phyloP scores from a whole-genome alignment of 2,888 invertebrate genomes.

The Caenorhabditis plicata region DNA sequence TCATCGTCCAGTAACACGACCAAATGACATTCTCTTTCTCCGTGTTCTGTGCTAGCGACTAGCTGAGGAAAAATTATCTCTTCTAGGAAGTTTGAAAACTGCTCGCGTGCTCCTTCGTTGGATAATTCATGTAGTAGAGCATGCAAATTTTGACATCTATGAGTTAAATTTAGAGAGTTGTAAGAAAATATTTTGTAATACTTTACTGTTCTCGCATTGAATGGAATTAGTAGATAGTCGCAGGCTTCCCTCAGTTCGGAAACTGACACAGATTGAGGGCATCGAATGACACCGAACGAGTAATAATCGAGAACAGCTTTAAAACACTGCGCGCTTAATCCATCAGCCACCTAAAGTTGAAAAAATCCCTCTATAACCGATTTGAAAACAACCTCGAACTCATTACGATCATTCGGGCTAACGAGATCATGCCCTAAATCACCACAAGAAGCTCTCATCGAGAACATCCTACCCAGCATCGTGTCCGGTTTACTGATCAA shows the following conservation, averaged over 20 bases:
- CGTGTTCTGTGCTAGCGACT: constrained; percentile 79
- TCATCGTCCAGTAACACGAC: constrained; percentile 95
- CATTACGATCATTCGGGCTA: constrained; percentile 91
- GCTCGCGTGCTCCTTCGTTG: constrained; percentile 96
- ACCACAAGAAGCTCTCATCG: constrained; percentile 76
- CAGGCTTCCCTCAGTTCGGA: constrained; percentile 94
- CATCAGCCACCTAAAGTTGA: constrained; percentile 75
- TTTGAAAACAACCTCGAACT: constrained; percentile 78
- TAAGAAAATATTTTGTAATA: constrained; percentile 5
- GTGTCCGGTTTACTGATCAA: constrained; percentile 95
- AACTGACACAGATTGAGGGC: constrained; percentile 92
- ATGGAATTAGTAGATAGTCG: constrained; percentile 95
- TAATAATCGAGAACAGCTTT: constrained; percentile 77
- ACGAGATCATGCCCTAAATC: constrained; percentile 72
- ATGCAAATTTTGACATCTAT: constrained; percentile 67
- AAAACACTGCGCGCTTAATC: constrained; percentile 91
- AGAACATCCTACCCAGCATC: constrained; percentile 76
- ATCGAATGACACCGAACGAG: constrained; percentile 67
- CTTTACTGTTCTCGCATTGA: constrained; percentile 90
- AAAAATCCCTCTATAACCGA: background rate
- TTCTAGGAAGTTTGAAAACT: constrained; percentile 94
- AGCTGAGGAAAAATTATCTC: constrained; percentile 90
- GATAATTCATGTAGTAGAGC: constrained; percentile 95
- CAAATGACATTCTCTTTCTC: constrained; percentile 95
- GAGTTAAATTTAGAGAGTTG: background rate